A percentile compares a stretch with the other conserved stretches of the same genome.
Evolutionary conservation across 1,140 invertebrate species (phyloP).

Genomic region (Saccostrea cuccullata): DNA sequence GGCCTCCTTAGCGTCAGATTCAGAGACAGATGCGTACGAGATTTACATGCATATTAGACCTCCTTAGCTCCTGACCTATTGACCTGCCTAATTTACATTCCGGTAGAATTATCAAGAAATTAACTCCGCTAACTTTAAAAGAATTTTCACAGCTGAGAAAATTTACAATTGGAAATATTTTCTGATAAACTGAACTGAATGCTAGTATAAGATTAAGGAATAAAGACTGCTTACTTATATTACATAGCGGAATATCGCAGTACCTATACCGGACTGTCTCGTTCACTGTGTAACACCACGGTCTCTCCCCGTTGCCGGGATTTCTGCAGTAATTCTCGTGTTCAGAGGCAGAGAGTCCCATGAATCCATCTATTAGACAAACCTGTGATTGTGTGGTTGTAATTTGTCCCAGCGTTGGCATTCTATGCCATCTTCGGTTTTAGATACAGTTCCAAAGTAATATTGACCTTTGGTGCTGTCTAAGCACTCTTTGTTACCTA

Average conservation of each 20-base stretch:
- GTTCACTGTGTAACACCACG: constrained; percentile 30
- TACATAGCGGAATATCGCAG: constrained; percentile 4
- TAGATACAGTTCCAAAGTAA: background rate
- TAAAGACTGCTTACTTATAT: background rate
- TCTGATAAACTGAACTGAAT: no score
- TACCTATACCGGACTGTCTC: background rate
- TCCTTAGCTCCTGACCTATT: no score
- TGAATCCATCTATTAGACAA: background rate
- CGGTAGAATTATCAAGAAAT: no score
- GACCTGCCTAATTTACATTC: no score
- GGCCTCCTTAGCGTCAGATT: no score
- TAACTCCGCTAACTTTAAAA: no score
- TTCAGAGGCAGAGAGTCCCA: background rate
- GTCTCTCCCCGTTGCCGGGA: background rate
- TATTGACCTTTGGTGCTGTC: background rate
- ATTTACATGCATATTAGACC: no score
- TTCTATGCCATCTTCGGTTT: background rate
- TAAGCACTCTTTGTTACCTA: background rate
- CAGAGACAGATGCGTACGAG: no score
- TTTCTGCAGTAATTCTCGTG: constrained; percentile 34
- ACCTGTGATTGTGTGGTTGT: background rate
- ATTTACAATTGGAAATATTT: no score
- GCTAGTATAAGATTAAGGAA: no score
- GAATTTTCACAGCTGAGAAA: no score
- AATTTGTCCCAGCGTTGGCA: constrained; percentile 1